These are phyloP conservation scores for Ophion costatus DNA, from an alignment of 2,888 invertebrate genomes.

Conservation along the genomic window DNA sequence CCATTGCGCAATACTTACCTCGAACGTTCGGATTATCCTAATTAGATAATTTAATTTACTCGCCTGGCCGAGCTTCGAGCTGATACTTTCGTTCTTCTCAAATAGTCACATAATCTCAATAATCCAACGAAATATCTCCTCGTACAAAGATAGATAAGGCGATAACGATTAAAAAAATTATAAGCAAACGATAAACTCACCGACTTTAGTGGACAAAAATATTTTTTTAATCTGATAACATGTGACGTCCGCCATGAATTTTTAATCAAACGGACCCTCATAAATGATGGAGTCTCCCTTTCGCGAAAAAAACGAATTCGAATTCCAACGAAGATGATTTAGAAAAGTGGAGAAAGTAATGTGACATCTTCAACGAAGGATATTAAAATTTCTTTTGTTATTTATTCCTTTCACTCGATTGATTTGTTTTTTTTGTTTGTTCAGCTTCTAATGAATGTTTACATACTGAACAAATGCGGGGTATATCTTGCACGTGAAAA, in stretches of 20 bases:
- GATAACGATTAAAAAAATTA: background rate
- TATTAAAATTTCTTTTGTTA: background rate
- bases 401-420: constrained; percentile 52
- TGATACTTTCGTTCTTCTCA: background rate
- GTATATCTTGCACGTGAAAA: constrained; percentile 10
- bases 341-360: background rate
- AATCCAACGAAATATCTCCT: constrained; percentile 5
- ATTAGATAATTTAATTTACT: constrained; percentile 28
- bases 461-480: constrained; percentile 12
- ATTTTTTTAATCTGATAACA: background rate
- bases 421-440: constrained; percentile 16
- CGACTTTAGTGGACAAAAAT: background rate
- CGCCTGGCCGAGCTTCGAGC: background rate
- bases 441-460: constrained; percentile 36
- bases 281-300: background rate
- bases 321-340: background rate
- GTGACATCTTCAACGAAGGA: background rate
- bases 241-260: background rate
- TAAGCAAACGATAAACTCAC: background rate
- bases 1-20: constrained; percentile 10
- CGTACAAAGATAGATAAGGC: background rate
- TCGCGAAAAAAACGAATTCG: background rate
- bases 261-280: background rate
- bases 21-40: constrained; percentile 14
- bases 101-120: background rate